Percentiles rank a stretch among this genome's conserved stretches.
phyloP scores from a whole-genome alignment of 2,797 vertebrate genomes.

The Neoniphon sammara region DNA sequence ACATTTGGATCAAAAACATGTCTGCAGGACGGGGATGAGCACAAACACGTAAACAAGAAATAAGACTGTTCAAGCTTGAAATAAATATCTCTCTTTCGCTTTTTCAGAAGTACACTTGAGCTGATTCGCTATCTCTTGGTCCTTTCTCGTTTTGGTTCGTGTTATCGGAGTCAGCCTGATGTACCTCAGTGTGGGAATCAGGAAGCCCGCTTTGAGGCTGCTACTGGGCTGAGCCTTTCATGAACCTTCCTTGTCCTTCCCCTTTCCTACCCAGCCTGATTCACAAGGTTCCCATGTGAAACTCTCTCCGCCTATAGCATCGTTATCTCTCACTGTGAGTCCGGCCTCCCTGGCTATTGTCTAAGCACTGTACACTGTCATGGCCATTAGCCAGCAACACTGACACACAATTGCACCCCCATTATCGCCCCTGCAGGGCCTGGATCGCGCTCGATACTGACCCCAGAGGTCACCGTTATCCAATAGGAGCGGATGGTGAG shows the following conservation, averaged over 20 bases:
- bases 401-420: constrained; percentile 51
- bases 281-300: constrained; percentile 78
- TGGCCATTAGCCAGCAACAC: constrained; percentile 61
- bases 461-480: constrained; percentile 47
- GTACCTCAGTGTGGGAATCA: constrained; percentile 56
- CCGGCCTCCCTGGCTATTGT: constrained; percentile 73
- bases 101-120: background rate
- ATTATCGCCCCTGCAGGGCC: constrained; percentile 16
- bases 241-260: constrained; percentile 52
- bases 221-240: constrained; percentile 40
- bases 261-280: constrained; percentile 52
- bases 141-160: background rate
- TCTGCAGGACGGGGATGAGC: background rate
- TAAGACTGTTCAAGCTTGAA: background rate
- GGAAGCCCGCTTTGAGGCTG: constrained; percentile 52
- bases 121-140: background rate
- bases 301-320: constrained; percentile 41
- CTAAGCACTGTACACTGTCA: constrained; percentile 46
- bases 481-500: constrained; percentile 34
- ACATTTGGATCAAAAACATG: constrained; percentile 27
- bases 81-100: background rate
- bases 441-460: constrained; percentile 32
- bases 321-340: constrained; percentile 71
- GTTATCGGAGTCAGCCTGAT: constrained; percentile 7
- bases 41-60: background rate